Conservation (phyloP, 2,888 invertebrate genomes). For the Linnaemya tessellans region DNA sequence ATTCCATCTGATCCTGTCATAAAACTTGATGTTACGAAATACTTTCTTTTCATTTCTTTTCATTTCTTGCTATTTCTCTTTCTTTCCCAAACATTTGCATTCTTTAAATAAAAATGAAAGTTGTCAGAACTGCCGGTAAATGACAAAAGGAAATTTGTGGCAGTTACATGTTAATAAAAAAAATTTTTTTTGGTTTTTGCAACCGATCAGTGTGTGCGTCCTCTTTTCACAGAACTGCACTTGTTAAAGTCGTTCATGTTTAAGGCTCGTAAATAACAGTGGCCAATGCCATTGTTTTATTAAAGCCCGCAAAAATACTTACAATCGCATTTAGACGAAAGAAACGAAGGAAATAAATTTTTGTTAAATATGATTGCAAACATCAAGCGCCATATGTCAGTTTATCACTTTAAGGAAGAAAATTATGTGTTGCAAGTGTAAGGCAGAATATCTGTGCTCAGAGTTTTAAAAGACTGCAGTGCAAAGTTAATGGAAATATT, state of each 20-base stretch:
- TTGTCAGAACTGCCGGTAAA: constrained; percentile 70
- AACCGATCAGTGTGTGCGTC: background rate
- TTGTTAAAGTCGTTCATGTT: constrained; percentile 63
- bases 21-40: constrained; percentile 27
- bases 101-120: constrained; percentile 69
- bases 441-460: constrained; percentile 1
- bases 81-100: constrained; percentile 49
- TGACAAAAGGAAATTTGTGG: constrained; percentile 61
- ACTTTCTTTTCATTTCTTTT: constrained; percentile 29
- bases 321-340: background rate
- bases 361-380: constrained; percentile 26
- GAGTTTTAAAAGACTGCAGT: constrained; percentile 3
- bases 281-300: constrained; percentile 59
- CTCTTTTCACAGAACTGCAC: constrained; percentile 63
- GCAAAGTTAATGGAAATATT: background rate
- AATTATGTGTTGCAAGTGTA: constrained; percentile 51
- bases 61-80: constrained; percentile 2
- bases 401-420: constrained; percentile 66
- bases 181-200: background rate
- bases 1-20: background rate
- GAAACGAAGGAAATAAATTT: constrained; percentile 12
- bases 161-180: constrained; percentile 42
- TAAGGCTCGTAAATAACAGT: constrained; percentile 56
- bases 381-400: constrained; percentile 66
- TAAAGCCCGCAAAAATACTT: constrained; percentile 16